Conservation (phyloP, 2,888 invertebrate genomes). For the Stegophylla sp. region DNA sequence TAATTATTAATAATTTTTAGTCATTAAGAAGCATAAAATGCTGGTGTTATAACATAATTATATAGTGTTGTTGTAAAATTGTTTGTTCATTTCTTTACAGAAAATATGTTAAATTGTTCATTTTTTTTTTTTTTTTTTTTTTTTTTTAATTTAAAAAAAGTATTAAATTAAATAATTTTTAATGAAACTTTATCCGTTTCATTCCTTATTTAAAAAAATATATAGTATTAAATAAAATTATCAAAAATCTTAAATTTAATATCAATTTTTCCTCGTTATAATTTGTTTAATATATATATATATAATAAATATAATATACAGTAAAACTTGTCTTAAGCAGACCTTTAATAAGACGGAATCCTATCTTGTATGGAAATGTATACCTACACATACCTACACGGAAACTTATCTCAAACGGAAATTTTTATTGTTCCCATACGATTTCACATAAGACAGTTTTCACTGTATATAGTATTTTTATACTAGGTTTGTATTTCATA, state of each 20-base stretch:
- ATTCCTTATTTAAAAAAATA: constrained; percentile 30
- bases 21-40: background rate
- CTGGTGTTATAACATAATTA: constrained; percentile 2
- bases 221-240: constrained; percentile 15
- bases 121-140: constrained; percentile 29
- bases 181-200: constrained; percentile 26
- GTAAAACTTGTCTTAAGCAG: no score
- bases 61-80: constrained; percentile 38
- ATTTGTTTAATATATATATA: no score
- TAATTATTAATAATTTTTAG: constrained; percentile 18
- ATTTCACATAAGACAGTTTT: no score
- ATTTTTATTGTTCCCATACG: no score
- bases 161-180: constrained; percentile 23
- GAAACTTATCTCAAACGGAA: no score
- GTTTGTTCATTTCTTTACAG: constrained; percentile 36
- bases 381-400: no score
- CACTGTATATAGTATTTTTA: no score
- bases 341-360: no score
- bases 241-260: constrained; percentile 10
- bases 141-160: background rate
- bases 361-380: no score
- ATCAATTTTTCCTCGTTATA: no score
- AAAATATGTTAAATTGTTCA: constrained; percentile 27
- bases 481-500: no score
- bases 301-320: no score